A percentile compares a stretch with the other conserved stretches of the same genome.
Evolutionary conservation across 2,888 invertebrate species (phyloP).

Genomic region (Trissolcus brochymenae): DNA sequence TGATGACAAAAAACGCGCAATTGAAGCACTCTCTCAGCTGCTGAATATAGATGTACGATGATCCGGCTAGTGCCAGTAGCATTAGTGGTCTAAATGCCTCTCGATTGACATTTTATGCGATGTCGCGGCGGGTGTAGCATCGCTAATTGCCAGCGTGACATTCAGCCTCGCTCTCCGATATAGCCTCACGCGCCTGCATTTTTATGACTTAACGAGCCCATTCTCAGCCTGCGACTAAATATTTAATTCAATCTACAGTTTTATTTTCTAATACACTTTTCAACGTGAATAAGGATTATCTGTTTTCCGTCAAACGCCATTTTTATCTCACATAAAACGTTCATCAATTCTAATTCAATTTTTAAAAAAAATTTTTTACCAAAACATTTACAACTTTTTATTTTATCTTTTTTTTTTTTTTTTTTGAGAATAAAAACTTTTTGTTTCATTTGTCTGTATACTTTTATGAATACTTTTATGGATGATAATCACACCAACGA

Average conservation of each 20-base stretch:
- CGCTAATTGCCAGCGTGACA: conserved; percentile 69
- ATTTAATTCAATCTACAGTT: conserved; percentile 45
- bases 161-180: conserved; percentile 60
- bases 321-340: background rate
- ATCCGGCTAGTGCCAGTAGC: conserved; percentile 47
- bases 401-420: too few relatives aligned
- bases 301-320: background rate
- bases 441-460: too few relatives aligned
- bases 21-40: conserved; percentile 43
- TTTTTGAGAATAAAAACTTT: too few relatives aligned
- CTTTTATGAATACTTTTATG: too few relatives aligned
- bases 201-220: conserved; percentile 63
- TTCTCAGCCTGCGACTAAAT: conserved; percentile 34
- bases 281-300: background rate
- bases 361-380: background rate
- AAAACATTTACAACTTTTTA: too few relatives aligned
- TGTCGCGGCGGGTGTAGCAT: conserved; percentile 62
- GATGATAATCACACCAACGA: too few relatives aligned
- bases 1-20: conserved; percentile 45
- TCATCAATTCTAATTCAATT: background rate
- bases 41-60: conserved; percentile 7
- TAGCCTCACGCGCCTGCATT: conserved; percentile 58
- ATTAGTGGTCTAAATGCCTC: conserved; percentile 61
- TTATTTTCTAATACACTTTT: conserved; percentile 13
- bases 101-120: conserved; percentile 68